These are phyloP conservation scores for Slavum lentiscoides DNA, from an alignment of 2,888 invertebrate species.

Conservation along the genomic window DNA sequence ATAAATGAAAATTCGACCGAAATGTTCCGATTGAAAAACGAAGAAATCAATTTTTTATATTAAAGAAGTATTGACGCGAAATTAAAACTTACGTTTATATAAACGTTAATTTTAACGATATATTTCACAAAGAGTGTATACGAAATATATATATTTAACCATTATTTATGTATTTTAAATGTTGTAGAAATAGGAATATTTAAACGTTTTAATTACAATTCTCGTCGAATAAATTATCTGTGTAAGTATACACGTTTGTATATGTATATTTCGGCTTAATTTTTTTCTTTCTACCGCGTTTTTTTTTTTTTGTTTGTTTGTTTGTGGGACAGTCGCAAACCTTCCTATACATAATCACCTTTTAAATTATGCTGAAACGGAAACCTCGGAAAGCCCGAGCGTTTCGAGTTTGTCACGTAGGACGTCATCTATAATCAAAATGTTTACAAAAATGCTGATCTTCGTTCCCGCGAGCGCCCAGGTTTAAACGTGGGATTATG, in stretches of 20 bases:
- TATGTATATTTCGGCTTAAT: slow-evolving; percentile 12
- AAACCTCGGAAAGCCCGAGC: slow-evolving; percentile 42
- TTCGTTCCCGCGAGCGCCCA: slow-evolving; percentile 33
- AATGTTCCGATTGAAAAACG: too few species aligned
- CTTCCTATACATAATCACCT: slow-evolving; percentile 37
- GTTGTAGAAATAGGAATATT: not conserved
- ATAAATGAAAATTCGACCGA: too few species aligned
- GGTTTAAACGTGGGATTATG: slow-evolving; percentile 48
- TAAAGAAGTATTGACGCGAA: too few species aligned
- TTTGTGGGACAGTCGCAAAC: not conserved
- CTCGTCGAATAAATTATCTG: slow-evolving; percentile 16
- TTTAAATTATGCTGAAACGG: slow-evolving; percentile 49
- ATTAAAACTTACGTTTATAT: too few species aligned
- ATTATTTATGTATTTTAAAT: too few species aligned
- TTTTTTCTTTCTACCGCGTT: not conserved
- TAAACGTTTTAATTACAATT: slow-evolving; percentile 18
- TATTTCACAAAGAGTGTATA: too few species aligned
- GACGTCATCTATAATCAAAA: slow-evolving; percentile 51
- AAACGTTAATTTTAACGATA: too few species aligned
- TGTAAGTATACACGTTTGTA: not conserved
- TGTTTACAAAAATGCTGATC: slow-evolving; percentile 53
- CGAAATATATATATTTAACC: too few species aligned
- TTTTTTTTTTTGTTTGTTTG: slow-evolving; percentile 1
- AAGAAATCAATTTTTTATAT: too few species aligned
- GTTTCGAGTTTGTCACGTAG: slow-evolving; percentile 50